phyloP scores from a whole-genome alignment of 2,797 vertebrate genomes.

The Macrochelys suwanniensis region DNA sequence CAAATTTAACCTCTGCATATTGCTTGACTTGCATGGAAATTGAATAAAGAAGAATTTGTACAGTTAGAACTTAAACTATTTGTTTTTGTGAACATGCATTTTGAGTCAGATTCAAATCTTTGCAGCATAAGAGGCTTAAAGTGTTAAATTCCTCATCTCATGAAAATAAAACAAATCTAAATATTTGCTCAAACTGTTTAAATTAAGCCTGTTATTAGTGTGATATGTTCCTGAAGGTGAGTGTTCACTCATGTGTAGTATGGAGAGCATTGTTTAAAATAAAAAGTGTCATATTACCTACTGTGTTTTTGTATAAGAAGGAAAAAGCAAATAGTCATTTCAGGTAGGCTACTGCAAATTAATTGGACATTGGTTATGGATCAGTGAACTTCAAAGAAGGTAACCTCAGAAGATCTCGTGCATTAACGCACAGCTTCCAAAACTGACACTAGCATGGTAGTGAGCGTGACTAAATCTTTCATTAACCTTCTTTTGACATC shows the following conservation, averaged over 20 bases:
- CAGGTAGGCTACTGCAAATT: slow-evolving; percentile 72
- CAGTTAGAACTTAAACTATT: slow-evolving; percentile 36
- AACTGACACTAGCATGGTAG: slow-evolving; percentile 70
- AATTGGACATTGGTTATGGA: slow-evolving; percentile 77
- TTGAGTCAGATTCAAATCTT: slow-evolving; percentile 28
- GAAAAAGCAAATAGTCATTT: slow-evolving; percentile 76
- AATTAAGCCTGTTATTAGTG: fast-evolving
- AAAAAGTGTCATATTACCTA: slow-evolving; percentile 49
- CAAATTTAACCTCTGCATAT: slow-evolving; percentile 54
- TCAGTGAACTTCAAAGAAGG: slow-evolving; percentile 76
- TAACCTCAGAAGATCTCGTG: slow-evolving; percentile 68
- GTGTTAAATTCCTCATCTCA: background rate
- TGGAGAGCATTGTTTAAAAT: slow-evolving; percentile 9
- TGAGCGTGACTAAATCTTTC: slow-evolving; percentile 61
- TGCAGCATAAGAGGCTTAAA: slow-evolving; percentile 50
- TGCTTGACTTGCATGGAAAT: slow-evolving; percentile 63
- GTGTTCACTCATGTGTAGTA: background rate
- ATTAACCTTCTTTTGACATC: slow-evolving; percentile 67
- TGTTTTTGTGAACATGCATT: slow-evolving; percentile 56
- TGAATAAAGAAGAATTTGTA: slow-evolving; percentile 62
- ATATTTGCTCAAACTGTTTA: background rate
- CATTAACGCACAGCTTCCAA: slow-evolving; percentile 71
- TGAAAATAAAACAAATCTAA: background rate
- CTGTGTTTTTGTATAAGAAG: slow-evolving; percentile 56
- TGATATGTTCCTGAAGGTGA: slow-evolving; percentile 31